Percentiles rank a stretch among this genome's conserved stretches.
These are phyloP conservation scores for Cryptotermes secundus DNA, from an alignment of 1,140 invertebrate species.

Conservation along the genomic window DNA sequence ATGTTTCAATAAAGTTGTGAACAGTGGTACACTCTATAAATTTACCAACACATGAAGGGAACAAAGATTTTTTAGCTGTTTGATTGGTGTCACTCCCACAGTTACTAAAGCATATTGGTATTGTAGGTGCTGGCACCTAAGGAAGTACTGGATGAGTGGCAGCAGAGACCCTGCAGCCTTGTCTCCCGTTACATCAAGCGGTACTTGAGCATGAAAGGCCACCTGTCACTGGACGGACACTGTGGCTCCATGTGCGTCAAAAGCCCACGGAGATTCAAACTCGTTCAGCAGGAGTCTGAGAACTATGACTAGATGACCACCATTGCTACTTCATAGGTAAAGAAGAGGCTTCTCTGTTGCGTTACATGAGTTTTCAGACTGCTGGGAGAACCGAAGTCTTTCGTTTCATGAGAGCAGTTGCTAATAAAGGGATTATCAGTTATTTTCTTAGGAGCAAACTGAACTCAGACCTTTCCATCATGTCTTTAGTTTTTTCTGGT, in stretches of 20 bases:
- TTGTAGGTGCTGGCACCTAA: constrained; percentile 80
- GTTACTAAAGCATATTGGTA: constrained; percentile 18
- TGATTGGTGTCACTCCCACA: too few relatives aligned
- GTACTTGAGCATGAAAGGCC: constrained; percentile 72
- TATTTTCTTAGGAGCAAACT: too few relatives aligned
- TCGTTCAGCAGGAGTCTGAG: constrained; percentile 87
- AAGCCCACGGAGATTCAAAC: constrained; percentile 79
- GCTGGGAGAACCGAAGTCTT: not conserved
- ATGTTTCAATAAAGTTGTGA: too few relatives aligned
- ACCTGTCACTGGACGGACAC: constrained; percentile 67
- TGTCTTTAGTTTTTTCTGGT: too few relatives aligned
- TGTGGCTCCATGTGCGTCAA: constrained; percentile 73
- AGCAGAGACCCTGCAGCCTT: constrained; percentile 85
- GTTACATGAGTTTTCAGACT: not conserved
- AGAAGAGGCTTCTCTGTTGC: not conserved
- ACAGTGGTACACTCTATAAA: too few relatives aligned
- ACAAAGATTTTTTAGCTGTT: too few relatives aligned
- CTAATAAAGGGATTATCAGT: too few relatives aligned
- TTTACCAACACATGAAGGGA: too few relatives aligned
- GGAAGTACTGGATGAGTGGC: constrained; percentile 89
- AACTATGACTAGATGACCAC: constrained; percentile 71
- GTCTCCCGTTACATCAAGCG: constrained; percentile 85
- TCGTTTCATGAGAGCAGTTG: too few relatives aligned
- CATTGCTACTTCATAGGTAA: not conserved
- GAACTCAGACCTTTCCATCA: too few relatives aligned